phyloP scores from a whole-genome alignment of 2,797 vertebrate species.

The Sebastes iracundus region DNA sequence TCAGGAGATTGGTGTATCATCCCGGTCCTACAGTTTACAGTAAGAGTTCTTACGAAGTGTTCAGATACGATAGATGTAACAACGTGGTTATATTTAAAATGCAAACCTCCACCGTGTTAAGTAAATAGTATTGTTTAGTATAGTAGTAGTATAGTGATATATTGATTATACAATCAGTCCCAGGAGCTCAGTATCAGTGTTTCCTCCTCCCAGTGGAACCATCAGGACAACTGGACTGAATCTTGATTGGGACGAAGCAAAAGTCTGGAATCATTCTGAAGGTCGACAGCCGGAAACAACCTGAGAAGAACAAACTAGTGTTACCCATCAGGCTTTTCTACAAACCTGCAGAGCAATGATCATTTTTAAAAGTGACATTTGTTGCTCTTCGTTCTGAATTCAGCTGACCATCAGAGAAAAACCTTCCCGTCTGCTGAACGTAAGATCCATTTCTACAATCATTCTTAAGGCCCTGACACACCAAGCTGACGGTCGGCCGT shows the following conservation, averaged over 20 bases:
- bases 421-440: too few relatives aligned
- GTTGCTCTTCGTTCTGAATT: neutral
- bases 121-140: neutral
- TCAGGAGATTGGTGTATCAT: too few relatives aligned
- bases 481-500: too few relatives aligned
- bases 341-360: neutral
- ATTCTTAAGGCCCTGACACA: too few relatives aligned
- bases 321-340: neutral
- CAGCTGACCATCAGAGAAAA: neutral
- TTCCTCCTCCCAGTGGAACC: neutral
- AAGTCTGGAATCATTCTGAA: neutral
- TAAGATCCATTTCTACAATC: too few relatives aligned
- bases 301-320: neutral
- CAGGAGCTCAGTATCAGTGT: neutral
- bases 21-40: too few relatives aligned
- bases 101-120: neutral
- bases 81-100: neutral
- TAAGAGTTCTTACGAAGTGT: too few relatives aligned
- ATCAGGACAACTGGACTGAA: neutral
- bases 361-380: neutral
- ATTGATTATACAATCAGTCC: neutral
- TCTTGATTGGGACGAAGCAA: neutral
- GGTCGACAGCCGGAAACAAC: neutral
- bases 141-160: neutral
- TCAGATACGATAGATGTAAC: too few relatives aligned